These are phyloP conservation scores for Cyphomyrus plagiostoma DNA, from an alignment of 2,113 vertebrate genomes.

Conservation along the genomic window DNA sequence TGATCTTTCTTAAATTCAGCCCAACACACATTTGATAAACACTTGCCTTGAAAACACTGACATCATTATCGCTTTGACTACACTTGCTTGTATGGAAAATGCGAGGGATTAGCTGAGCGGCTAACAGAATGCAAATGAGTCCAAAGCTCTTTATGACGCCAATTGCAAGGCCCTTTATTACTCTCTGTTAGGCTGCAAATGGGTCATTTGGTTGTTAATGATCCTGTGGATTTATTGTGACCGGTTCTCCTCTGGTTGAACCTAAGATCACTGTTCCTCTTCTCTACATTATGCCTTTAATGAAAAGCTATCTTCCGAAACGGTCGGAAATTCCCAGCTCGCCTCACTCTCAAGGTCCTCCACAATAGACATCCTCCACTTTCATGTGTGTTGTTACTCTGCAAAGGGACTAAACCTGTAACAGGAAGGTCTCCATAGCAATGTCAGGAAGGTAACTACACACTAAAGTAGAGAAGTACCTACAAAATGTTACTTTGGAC, in stretches of 20 bases:
- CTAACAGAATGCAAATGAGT: background rate
- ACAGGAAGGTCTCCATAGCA: background rate
- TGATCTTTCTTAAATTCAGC: background rate
- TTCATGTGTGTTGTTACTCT: background rate
- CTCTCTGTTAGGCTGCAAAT: background rate
- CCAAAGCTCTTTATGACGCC: background rate
- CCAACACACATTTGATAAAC: background rate
- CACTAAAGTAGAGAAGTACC: background rate
- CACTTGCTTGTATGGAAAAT: background rate
- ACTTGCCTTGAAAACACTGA: background rate
- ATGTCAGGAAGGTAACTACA: background rate
- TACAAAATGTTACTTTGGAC: background rate
- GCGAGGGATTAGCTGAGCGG: background rate
- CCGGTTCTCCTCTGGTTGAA: constrained; percentile 12
- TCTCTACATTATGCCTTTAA: constrained; percentile 1
- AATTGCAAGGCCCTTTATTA: background rate
- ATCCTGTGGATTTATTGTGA: constrained; percentile 17
- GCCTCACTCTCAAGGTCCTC: background rate
- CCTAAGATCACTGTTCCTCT: background rate
- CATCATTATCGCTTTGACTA: background rate
- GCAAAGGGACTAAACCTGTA: background rate
- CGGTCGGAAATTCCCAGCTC: background rate
- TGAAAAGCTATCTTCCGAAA: background rate
- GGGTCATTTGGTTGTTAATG: constrained; percentile 5
- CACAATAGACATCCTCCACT: background rate